These are phyloP conservation scores for Leptinotarsa texana DNA, from an alignment of 1,140 invertebrate species.

Conservation along the genomic window DNA sequence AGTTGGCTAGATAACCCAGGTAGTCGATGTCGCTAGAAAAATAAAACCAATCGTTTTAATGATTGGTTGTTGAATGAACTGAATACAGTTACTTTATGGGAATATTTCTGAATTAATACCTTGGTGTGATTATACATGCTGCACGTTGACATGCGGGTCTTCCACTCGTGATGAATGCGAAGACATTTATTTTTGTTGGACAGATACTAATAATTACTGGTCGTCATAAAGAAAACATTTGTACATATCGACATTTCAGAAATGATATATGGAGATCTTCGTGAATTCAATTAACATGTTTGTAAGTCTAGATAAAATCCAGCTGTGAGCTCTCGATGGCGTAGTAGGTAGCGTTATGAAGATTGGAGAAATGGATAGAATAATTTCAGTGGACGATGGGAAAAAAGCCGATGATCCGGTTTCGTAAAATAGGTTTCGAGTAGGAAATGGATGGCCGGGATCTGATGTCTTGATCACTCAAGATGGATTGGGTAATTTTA, in stretches of 20 bases:
- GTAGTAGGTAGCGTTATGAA: slow-evolving; percentile 1
- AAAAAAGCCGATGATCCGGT: not conserved
- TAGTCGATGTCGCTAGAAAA: no score
- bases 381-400: slow-evolving; percentile 4
- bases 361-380: slow-evolving; percentile 3
- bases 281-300: slow-evolving; percentile 8
- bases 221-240: slow-evolving; percentile 6
- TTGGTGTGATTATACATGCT: not conserved
- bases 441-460: not conserved
- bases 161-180: not conserved
- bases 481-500: not conserved
- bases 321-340: not conserved
- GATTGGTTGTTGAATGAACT: no score
- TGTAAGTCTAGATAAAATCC: not conserved
- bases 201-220: slow-evolving; percentile 6
- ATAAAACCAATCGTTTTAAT: no score
- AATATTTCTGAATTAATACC: no score
- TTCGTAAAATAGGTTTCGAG: not conserved
- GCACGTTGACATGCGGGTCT: not conserved
- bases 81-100: no score
- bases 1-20: no score
- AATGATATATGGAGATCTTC: not conserved
- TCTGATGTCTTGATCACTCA: not conserved
- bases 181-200: slow-evolving; percentile 3
- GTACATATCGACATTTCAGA: slow-evolving; percentile 1